Base-by-base conservation (phyloP, 2,888 invertebrate species). In the Meloe dianella region DNA sequence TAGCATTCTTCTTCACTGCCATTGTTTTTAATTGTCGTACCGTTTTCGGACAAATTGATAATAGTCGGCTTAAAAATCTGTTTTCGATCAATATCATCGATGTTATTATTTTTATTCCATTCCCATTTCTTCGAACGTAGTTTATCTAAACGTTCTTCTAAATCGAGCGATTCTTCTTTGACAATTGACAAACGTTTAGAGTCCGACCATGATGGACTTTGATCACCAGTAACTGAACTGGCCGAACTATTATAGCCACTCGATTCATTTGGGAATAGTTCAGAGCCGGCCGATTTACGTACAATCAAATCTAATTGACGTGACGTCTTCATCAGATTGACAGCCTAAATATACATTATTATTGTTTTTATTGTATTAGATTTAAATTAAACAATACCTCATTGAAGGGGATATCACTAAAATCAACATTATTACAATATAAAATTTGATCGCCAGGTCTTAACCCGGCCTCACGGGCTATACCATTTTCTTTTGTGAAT, bases 401-500 rank as follows among this genome's bases (percentile, higher is more conserved):
- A 77, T 91, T 91, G 81, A 95, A 95, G 35, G 91, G 87, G 72
- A 94, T 90, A 82, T 92, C 92, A 65, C 88, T 85, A 79, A 91
- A 91, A 78, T 91, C 91, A 65, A 91, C 87, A 69, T 93, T 94
- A 81, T 97, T 97, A 82, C 96, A 96, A 75, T 92, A 91, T 63
- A 96, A 83, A 71, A 97, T 93, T 84, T 96, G 95, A 83, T 97
- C 97, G 7, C 96, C 96, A 0, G 95, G 93, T 76, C 93, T 88
- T 17, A 97, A 85, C 0, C 96, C 96, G 1, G 94, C 93, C 77
- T 95, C 93, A 59, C 93, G 87, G 0, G 96, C 96, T 65, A 96
- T 91, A 57, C 96, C 95, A 29, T 92, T 92, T 74, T 94, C 94
- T 80, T 94, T 91, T 62, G 96, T 95, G 76, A 94, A 94, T 85